Conservation (phyloP, 2,113 vertebrate genomes). For the Odocoileus hemionus region DNA sequence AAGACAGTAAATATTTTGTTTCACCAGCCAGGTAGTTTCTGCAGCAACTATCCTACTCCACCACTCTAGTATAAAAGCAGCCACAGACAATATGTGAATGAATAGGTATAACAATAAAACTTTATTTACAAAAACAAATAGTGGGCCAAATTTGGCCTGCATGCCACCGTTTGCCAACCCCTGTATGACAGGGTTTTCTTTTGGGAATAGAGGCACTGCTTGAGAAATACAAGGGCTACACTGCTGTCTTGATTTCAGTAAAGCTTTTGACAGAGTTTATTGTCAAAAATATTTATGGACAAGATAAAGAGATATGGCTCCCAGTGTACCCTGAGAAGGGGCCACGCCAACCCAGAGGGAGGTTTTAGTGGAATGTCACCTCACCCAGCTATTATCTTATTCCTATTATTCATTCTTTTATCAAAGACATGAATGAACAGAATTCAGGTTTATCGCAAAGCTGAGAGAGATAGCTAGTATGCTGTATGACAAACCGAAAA, state of each 20-base stretch:
- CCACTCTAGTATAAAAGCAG: not conserved
- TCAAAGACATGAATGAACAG: not conserved
- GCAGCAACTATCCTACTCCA: not conserved
- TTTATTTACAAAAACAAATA: conserved; percentile 17
- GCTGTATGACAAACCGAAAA: not conserved
- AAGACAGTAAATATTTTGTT: not conserved
- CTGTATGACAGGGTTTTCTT: not conserved
- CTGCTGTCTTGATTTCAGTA: not conserved
- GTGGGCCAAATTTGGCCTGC: not conserved
- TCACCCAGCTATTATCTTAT: not conserved
- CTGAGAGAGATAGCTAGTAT: not conserved
- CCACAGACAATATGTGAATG: not conserved
- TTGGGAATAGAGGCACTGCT: not conserved
- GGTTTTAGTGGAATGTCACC: not conserved
- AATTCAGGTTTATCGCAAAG: not conserved
- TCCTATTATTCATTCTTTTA: not conserved
- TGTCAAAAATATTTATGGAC: not conserved
- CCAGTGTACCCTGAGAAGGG: not conserved
- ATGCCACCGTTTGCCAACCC: not conserved
- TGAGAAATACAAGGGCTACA: not conserved
- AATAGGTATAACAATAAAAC: not conserved
- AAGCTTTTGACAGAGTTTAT: not conserved
- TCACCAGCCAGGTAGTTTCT: not conserved
- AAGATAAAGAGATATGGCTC: not conserved
- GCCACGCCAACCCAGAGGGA: not conserved